Evolutionary conservation across 2,797 vertebrate species (phyloP), one percentile per base, ranked within the genome.

Genomic region (Trichosurus vulpecula): DNA sequence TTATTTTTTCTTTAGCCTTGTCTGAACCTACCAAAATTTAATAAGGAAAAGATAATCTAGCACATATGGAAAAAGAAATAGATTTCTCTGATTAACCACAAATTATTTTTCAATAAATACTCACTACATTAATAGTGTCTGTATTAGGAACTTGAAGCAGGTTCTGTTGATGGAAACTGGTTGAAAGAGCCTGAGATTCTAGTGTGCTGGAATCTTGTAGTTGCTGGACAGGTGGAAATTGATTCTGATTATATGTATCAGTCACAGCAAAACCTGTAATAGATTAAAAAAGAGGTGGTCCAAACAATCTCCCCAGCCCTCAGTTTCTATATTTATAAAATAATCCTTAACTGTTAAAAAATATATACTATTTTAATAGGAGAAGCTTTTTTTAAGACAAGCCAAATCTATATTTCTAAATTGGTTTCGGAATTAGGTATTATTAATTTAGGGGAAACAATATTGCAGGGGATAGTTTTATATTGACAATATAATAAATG

Each of bases 191-290:
- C 97, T 99, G 99, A 54, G 99, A 99, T 98, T 99, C 99, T 94
- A 99, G 98, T 0, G 99, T 99, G 98, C 99, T 99, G n/a, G 99
- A 99, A 97, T 99, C 99, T 97, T 99, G 99, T n/a, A 99, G 99
- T 98, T 99, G 99, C 95, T 99, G 99, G 74, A 99, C 99, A 0
- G 99, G 98, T 90, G 99, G 99, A 98, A 99, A 99, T 91, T 99
- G 99, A 91, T 99, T 90, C 98, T 99, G 99, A 97, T 96, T 99
- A 98, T 99, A 99, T 74, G 99, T 98, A n/a, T 99, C 99, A 31
- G 99, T 97, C 97, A 99, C 99, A 90, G 99, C 97, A 98, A 99
- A 99, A 96, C 99, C 99, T 99, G 98, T 9, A 87, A 97, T 29
- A 97, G 96, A 97, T 93, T 51, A 92, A 51, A 95, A 92, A 95